These are phyloP conservation scores for Pollenia amentaria DNA, from an alignment of 2,888 invertebrate species.

Conservation along the genomic window DNA sequence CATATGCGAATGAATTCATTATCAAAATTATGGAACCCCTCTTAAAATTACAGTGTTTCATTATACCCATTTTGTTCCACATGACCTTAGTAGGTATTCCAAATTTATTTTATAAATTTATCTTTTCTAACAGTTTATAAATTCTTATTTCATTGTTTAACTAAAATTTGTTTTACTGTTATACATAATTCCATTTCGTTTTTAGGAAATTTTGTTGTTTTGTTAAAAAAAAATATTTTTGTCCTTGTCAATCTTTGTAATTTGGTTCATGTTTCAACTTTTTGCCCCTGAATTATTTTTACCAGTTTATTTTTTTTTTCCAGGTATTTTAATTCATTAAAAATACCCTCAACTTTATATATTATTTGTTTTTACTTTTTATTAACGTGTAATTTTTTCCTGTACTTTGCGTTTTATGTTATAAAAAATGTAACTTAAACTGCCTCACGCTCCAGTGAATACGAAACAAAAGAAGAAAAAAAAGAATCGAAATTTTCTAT, in stretches of 20 bases:
- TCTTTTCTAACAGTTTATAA: no score
- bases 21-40: no score
- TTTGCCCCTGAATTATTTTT: constrained; percentile 16
- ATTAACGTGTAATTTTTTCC: constrained; percentile 13
- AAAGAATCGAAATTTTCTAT: neutral
- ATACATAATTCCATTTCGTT: no score
- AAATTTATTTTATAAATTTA: no score
- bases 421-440: constrained; percentile 64
- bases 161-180: no score
- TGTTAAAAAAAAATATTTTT: neutral
- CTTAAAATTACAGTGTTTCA: no score
- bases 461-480: constrained; percentile 32
- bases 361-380: constrained; percentile 42
- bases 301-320: neutral
- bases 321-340: constrained; percentile 15
- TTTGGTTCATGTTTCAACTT: neutral
- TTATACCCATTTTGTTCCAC: no score
- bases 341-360: neutral
- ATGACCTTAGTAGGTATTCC: no score
- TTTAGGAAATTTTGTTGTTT: no score
- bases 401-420: constrained; percentile 11
- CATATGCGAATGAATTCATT: no score
- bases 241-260: neutral
- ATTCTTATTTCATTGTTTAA: no score
- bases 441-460: constrained; percentile 64